Base-by-base conservation (phyloP, 2,888 invertebrate species). In the Drosophila helvetica region DNA sequence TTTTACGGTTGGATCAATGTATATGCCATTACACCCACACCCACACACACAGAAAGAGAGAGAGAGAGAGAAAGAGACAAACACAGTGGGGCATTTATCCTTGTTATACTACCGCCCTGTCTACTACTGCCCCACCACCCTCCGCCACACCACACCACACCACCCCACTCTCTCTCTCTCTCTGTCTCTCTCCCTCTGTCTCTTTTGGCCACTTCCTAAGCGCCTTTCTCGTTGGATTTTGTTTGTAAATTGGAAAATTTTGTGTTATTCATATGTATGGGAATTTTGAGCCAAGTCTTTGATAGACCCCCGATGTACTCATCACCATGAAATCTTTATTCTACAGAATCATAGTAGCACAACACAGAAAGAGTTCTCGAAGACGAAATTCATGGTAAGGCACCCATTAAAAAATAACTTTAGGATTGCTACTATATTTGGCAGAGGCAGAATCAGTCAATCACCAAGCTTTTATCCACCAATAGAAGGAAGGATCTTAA, bases 211-310 rank as follows among this genome's bases (percentile, higher is more conserved):
- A 22, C 42, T 48, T 59, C 52, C 55, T 71, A 66, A 60, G 64
- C 56, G 50, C 50, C 71, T 71, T 64, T 64, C 63, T 78, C 61
- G 74, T 75, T 70, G 84, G 71, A 68, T 82, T 82, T 87, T 57
- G 86, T 88, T 89, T 84, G 86, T 80, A 90, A 90, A 90, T 90
- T 90, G 90, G 90, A 89, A 90, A 90, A 88, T 90, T 88, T 77
- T 71, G 48, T 55, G 51, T 77, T 56, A 48, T 50, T 42, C 50
- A 45, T 46, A 27, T 65, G 65, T 52, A 62, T 55, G 52, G 62
- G 25, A 17, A n/a, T 38, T 25, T 33, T 22, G 22, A 9, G 19
- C 47, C 1, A 7, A n/a, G 38, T 38, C 38, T 7, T 7, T n/a
- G 38, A 38, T 38, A 22, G 53, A 22, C 33, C 8, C 2, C 10